Percentiles rank a stretch among this genome's conserved stretches.
Conservation (phyloP, 1,140 invertebrate species). For the Leptonema lineaticorne region DNA sequence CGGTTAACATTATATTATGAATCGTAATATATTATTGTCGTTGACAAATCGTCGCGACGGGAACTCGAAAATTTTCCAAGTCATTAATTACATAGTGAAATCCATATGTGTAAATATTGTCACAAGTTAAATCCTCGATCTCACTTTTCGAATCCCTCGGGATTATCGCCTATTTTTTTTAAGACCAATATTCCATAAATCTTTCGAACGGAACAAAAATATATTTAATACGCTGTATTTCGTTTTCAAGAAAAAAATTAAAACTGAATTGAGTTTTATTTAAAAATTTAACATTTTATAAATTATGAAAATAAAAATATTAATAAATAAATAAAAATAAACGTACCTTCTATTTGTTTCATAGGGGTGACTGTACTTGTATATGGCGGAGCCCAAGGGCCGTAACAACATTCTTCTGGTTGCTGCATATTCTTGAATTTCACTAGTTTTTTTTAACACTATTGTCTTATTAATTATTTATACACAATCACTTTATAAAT, state of each 20-base stretch:
- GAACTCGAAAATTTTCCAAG: neutral
- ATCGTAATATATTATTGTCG: neutral
- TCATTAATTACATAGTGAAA: slow-evolving; percentile 16
- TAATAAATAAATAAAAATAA: neutral
- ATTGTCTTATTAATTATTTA: neutral
- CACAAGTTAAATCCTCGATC: slow-evolving; percentile 6
- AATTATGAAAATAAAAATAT: too few relatives aligned
- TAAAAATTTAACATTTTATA: too few relatives aligned
- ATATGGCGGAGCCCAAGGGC: slow-evolving; percentile 37
- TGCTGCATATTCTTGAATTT: slow-evolving; percentile 28
- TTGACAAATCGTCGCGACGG: neutral
- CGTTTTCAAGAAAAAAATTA: too few relatives aligned
- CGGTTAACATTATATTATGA: too few relatives aligned
- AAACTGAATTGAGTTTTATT: neutral
- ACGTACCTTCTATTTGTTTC: slow-evolving; percentile 39
- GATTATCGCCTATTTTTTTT: slow-evolving; percentile 20
- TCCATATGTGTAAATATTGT: slow-evolving; percentile 24
- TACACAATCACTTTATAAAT: neutral
- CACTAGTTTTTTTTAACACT: neutral
- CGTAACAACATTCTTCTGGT: slow-evolving; percentile 38
- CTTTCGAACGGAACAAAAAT: neutral
- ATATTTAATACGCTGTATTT: too few relatives aligned
- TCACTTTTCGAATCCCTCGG: slow-evolving; percentile 6
- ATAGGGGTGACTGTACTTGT: slow-evolving; percentile 33
- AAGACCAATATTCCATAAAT: neutral